These are phyloP conservation scores for Chrysaora quinquecirrha DNA, from an alignment of 30 jellyfish, hydroid and myxozoan genomes.

Conservation along the genomic window DNA sequence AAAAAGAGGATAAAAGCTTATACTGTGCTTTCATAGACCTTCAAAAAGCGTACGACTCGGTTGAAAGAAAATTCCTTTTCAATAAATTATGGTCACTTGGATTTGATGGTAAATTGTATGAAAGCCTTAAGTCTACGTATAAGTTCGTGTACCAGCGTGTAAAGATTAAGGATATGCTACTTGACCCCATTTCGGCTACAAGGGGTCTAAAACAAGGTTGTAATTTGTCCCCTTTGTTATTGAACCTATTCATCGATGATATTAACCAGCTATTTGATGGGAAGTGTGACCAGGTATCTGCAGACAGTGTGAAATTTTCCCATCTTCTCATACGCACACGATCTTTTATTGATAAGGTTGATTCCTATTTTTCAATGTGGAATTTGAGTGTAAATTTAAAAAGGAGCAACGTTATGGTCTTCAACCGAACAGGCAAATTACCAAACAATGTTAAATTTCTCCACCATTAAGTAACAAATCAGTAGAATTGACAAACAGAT, in stretches of 20 bases:
- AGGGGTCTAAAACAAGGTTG: conserved; percentile 1
- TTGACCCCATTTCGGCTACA: neutral
- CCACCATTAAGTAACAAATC: neutral
- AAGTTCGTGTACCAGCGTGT: neutral
- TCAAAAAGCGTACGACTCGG: neutral
- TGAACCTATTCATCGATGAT: neutral
- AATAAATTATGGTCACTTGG: neutral
- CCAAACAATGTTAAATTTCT: neutral
- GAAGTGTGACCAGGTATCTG: no score
- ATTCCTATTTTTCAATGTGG: neutral
- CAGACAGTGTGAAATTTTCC: neutral
- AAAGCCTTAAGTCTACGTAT: neutral
- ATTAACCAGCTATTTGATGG: no score
- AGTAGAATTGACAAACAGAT: no score
- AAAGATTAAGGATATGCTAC: no score
- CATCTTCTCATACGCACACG: neutral
- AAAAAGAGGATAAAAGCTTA: neutral
- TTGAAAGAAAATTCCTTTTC: neutral
- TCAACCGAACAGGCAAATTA: neutral
- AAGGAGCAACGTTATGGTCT: conserved; percentile 3
- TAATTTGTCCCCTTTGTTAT: neutral
- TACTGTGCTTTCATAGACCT: neutral
- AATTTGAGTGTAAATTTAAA: neutral
- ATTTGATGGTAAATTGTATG: neutral
- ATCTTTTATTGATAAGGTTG: neutral